These are phyloP conservation scores for Tachycineta bicolor DNA, from an alignment of 2,113 vertebrate genomes.

Conservation along the genomic window DNA sequence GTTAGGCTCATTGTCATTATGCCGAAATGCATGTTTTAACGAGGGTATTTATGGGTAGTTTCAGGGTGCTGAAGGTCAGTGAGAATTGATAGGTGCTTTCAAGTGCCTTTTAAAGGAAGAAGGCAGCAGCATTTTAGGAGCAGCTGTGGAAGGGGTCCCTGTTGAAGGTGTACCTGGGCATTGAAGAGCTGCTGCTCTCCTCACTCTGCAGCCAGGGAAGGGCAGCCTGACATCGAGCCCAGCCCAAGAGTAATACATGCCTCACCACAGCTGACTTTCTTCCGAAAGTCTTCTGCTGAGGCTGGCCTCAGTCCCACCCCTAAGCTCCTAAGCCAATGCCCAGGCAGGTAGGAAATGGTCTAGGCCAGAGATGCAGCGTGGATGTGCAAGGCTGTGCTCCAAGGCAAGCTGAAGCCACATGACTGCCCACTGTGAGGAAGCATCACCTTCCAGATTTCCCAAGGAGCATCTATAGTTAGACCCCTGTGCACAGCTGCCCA, in stretches of 20 bases:
- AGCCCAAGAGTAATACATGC: not conserved
- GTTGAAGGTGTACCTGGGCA: not conserved
- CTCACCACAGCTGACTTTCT: not conserved
- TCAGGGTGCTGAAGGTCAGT: not conserved
- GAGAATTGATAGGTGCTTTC: not conserved
- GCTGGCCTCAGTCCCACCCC: not conserved
- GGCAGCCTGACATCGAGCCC: not conserved
- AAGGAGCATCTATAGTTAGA: not conserved
- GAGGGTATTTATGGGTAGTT: conserved; percentile 52
- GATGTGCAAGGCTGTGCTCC: not conserved
- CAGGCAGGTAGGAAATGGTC: not conserved
- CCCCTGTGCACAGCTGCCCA: not conserved
- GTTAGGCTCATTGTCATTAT: conserved; percentile 20
- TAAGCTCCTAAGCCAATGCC: not conserved
- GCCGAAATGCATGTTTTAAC: conserved; percentile 44
- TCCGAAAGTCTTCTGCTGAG: not conserved
- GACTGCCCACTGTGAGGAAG: not conserved
- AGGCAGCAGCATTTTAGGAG: not conserved
- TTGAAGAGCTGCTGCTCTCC: not conserved
- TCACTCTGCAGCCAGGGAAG: not conserved
- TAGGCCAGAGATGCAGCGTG: not conserved
- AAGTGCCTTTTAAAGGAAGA: not conserved
- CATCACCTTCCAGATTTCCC: not conserved
- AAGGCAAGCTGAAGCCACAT: not conserved
- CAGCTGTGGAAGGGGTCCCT: not conserved